These are phyloP conservation scores for Sinotaia quadrata DNA, from an alignment of 2,888 invertebrate species.

Conservation along the genomic window DNA sequence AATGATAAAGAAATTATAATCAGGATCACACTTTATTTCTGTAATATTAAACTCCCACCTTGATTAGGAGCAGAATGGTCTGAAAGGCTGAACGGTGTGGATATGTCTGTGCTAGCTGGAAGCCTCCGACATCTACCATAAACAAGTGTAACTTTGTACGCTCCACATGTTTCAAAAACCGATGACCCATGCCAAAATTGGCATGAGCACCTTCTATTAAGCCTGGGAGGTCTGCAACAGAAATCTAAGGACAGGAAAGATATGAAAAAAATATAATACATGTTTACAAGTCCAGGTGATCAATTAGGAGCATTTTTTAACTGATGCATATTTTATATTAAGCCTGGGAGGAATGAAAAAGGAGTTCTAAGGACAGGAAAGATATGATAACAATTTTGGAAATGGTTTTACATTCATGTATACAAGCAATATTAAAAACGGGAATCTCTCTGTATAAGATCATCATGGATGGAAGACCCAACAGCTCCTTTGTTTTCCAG, in stretches of 20 bases:
- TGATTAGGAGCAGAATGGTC: constrained; percentile 88
- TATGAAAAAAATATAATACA: not conserved
- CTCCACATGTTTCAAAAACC: constrained; percentile 93
- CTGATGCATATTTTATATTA: too few species aligned
- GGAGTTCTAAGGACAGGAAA: too few species aligned
- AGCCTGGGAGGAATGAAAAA: too few species aligned
- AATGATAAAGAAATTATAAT: too few species aligned
- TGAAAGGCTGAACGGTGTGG: constrained; percentile 82
- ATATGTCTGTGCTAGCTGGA: constrained; percentile 83
- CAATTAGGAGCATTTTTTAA: too few species aligned
- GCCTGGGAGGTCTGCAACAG: constrained; percentile 95
- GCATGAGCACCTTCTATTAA: constrained; percentile 95
- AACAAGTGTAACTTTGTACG: constrained; percentile 89
- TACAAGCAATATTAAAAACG: too few species aligned
- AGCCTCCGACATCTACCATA: constrained; percentile 92
- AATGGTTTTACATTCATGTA: too few species aligned
- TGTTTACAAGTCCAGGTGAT: not conserved
- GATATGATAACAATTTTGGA: too few species aligned
- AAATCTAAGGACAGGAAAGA: constrained; percentile 75
- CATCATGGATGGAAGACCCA: too few species aligned
- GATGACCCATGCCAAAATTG: constrained; percentile 81
- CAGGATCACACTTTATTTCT: too few species aligned
- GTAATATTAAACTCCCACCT: constrained; percentile 69
- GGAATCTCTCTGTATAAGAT: too few species aligned
- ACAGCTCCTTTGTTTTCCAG: too few species aligned